These are phyloP conservation scores for Arvicanthis niloticus DNA, from an alignment of 2,113 vertebrate genomes.

Conservation along the genomic window DNA sequence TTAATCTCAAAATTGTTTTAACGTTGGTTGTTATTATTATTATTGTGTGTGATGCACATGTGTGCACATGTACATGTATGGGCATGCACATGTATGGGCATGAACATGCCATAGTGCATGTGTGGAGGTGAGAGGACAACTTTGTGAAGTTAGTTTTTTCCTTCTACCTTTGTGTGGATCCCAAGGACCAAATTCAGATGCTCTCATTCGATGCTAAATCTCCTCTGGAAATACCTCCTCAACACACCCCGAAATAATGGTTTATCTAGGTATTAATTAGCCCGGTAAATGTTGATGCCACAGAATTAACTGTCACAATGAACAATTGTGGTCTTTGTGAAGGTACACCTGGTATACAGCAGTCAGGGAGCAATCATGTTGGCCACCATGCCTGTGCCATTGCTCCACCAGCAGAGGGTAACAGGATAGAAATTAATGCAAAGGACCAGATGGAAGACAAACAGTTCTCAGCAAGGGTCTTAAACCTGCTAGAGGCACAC, in stretches of 20 bases:
- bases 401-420: conserved; percentile 41
- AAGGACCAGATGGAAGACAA: accelerated
- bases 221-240: not conserved
- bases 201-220: not conserved
- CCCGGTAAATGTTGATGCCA: not conserved
- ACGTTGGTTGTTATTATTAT: not conserved
- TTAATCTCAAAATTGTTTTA: not conserved
- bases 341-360: not conserved
- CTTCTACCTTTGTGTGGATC: not conserved
- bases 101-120: not conserved
- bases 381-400: not conserved
- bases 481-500: not conserved
- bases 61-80: not conserved
- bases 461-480: not conserved
- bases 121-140: not conserved
- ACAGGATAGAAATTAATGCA: not conserved
- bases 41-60: not conserved
- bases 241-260: not conserved
- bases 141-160: not conserved
- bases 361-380: not conserved
- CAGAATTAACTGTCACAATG: not conserved
- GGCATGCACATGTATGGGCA: too few species aligned
- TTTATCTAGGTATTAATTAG: not conserved
- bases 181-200: not conserved
- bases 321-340: not conserved